phyloP scores from a whole-genome alignment of 2,888 invertebrate genomes.

The Eudasyphora cyanicolor region DNA sequence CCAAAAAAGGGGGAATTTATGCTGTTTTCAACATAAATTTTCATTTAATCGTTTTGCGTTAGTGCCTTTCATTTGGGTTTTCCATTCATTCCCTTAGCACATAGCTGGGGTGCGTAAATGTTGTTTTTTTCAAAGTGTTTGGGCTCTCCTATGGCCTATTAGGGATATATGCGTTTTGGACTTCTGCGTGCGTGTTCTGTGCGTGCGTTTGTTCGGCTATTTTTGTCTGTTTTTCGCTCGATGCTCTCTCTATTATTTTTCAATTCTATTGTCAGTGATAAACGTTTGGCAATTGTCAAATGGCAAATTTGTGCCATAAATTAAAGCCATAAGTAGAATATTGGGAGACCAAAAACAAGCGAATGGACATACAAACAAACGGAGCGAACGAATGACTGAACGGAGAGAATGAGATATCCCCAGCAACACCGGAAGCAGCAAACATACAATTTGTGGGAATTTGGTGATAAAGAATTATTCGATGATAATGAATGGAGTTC shows the following conservation, averaged over 20 bases:
- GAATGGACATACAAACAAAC: background rate
- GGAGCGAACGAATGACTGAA: background rate
- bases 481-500: constrained; percentile 19
- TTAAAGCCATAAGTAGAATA: constrained; percentile 57
- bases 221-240: background rate
- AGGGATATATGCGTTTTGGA: background rate
- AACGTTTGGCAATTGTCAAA: constrained; percentile 61
- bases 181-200: background rate
- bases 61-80: background rate
- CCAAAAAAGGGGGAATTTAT: background rate
- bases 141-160: constrained; percentile 20
- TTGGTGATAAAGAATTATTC: constrained; percentile 23
- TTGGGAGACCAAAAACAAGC: constrained; percentile 22
- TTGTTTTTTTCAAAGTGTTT: background rate
- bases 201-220: background rate
- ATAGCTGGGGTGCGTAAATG: background rate
- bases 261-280: constrained; percentile 60
- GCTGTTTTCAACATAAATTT: background rate
- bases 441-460: constrained; percentile 26
- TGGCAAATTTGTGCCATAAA: constrained; percentile 63
- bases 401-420: too few species aligned
- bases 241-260: constrained; percentile 50
- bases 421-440: background rate
- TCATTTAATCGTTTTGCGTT: background rate
- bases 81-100: background rate